Evolutionary conservation across 2,113 vertebrate genomes (phyloP).

Genomic region (Eira barbara): DNA sequence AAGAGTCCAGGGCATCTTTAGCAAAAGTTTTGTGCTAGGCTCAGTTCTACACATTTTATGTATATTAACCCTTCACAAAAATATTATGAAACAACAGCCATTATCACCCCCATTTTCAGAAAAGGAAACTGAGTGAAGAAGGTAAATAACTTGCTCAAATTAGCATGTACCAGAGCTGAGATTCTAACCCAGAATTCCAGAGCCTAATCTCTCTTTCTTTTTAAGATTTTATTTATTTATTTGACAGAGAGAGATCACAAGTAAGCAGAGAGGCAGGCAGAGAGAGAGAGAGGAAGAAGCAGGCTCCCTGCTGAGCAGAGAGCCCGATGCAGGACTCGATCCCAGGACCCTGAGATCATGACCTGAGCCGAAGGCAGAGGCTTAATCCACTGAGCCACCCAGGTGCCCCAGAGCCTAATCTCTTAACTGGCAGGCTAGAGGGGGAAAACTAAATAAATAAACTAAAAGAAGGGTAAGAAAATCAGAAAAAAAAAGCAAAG

Average conservation of each 20-base stretch:
- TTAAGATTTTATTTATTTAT: too few species aligned
- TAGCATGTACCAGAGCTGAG: neutral
- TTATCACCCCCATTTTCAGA: neutral
- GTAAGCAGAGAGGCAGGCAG: too few species aligned
- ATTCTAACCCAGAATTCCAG: neutral
- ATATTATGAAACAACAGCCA: neutral
- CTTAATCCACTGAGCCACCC: too few species aligned
- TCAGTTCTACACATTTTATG: neutral
- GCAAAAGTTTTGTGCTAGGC: neutral
- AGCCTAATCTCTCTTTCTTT: neutral
- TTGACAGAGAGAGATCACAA: too few species aligned
- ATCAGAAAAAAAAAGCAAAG: neutral
- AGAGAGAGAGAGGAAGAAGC: too few species aligned
- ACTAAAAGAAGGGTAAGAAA: neutral
- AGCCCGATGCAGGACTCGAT: fast-evolving
- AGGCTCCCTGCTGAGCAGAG: too few species aligned
- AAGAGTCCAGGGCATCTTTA: neutral
- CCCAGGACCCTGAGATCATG: too few species aligned
- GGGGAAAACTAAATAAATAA: neutral
- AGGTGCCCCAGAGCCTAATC: too few species aligned
- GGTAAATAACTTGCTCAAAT: neutral
- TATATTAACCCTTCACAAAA: neutral
- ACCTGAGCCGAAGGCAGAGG: too few species aligned
- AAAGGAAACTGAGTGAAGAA: neutral
- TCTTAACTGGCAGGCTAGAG: neutral